Conservation (phyloP, 2,797 vertebrate species). For the Buceros bicornis region DNA sequence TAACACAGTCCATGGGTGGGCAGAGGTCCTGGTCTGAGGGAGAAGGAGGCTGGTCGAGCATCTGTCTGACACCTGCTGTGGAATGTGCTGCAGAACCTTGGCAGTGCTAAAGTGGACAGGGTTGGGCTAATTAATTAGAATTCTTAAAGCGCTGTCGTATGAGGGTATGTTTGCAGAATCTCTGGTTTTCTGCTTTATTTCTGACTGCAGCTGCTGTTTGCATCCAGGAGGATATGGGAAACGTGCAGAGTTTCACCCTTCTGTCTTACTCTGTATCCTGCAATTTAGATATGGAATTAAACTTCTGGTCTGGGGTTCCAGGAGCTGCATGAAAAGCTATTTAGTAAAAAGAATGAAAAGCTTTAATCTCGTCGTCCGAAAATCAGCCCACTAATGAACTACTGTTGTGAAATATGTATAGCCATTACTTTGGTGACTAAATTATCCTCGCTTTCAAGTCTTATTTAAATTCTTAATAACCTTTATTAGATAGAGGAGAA, state of each 20-base stretch:
- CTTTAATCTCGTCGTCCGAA: constrained; percentile 36
- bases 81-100: neutral
- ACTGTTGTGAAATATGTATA: constrained; percentile 40
- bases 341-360: neutral
- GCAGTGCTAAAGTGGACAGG: neutral
- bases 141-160: neutral
- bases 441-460: constrained; percentile 64
- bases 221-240: neutral
- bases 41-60: neutral
- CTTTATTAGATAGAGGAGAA: constrained; percentile 57
- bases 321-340: neutral
- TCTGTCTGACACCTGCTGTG: neutral
- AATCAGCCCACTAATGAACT: constrained; percentile 42
- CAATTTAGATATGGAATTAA: neutral
- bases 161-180: neutral
- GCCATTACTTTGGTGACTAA: constrained; percentile 59
- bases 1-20: neutral
- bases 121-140: neutral
- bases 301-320: neutral
- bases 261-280: neutral
- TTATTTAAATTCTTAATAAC: constrained; percentile 74
- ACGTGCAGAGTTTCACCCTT: neutral
- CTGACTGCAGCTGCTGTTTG: neutral
- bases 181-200: neutral
- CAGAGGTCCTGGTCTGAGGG: fast-evolving